Conservation (phyloP, 2,888 invertebrate genomes). For the Microctonus aethiopoides region DNA sequence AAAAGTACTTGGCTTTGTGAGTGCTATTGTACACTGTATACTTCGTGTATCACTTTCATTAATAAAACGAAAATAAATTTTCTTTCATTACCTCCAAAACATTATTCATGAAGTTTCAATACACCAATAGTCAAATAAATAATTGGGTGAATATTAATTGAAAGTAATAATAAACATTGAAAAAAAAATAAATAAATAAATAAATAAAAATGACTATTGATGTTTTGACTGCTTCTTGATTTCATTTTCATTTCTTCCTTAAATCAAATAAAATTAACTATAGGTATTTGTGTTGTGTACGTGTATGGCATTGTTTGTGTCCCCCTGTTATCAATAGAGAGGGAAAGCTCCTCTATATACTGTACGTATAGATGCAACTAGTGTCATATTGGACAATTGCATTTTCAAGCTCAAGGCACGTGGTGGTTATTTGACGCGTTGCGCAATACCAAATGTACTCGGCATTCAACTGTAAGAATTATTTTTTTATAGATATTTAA, state of each 20-base stretch:
- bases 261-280: conserved; percentile 6
- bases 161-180: too few species aligned
- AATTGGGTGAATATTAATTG: too few species aligned
- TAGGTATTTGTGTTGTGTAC: too few species aligned
- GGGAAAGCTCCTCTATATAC: not conserved
- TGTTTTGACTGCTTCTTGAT: conserved; percentile 5
- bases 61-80: conserved; percentile 62
- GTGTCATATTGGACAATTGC: conserved; percentile 30
- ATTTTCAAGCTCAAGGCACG: not conserved
- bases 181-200: not conserved
- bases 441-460: conserved; percentile 11
- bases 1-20: conserved; percentile 24
- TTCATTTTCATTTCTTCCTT: not conserved
- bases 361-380: conserved; percentile 34
- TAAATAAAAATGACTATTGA: not conserved
- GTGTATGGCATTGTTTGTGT: conserved; percentile 35
- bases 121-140: not conserved
- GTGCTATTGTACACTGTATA: conserved; percentile 49
- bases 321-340: not conserved
- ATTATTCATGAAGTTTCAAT: not conserved
- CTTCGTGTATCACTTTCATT: conserved; percentile 59
- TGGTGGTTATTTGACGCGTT: conserved; percentile 30
- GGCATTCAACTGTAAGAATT: too few species aligned
- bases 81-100: conserved; percentile 58
- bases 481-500: too few species aligned